A percentile compares a stretch with the other conserved stretches of the same genome.
Evolutionary conservation across 2,113 vertebrate species (phyloP).

Genomic region (Gnathonemus longibarbis): DNA sequence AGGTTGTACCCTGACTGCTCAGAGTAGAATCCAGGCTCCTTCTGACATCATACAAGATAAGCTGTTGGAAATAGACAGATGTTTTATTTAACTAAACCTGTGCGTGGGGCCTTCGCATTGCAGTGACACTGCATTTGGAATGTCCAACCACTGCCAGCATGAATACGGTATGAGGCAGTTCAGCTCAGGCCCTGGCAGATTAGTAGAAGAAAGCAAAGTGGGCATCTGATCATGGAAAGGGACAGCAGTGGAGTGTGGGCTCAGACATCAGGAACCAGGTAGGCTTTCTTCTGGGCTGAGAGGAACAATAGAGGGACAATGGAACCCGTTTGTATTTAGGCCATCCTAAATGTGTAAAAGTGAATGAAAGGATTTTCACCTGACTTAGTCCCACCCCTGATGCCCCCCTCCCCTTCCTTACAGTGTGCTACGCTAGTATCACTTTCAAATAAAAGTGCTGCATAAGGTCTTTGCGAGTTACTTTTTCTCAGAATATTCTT

Average conservation of each 20-base stretch:
- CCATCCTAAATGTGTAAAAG: background rate
- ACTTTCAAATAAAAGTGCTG: background rate
- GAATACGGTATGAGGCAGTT: background rate
- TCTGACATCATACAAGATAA: background rate
- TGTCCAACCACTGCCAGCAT: background rate
- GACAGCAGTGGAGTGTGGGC: background rate
- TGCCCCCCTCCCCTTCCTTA: background rate
- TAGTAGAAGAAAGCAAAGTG: background rate
- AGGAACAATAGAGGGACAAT: background rate
- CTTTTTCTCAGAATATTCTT: background rate
- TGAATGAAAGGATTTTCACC: background rate
- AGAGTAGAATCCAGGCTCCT: background rate
- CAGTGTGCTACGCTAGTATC: background rate
- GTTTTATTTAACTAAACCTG: background rate
- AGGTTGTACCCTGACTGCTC: background rate
- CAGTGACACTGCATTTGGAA: background rate
- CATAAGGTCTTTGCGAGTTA: background rate
- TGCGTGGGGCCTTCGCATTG: background rate
- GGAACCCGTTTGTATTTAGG: background rate
- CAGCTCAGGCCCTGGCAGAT: background rate
- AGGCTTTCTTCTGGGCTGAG: background rate
- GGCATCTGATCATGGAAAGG: background rate
- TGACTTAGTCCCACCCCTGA: background rate
- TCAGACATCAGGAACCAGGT: background rate
- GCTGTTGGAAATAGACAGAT: background rate